These are phyloP conservation scores for Lydus trimaculatus DNA, from an alignment of 2,888 invertebrate genomes.

Conservation along the genomic window DNA sequence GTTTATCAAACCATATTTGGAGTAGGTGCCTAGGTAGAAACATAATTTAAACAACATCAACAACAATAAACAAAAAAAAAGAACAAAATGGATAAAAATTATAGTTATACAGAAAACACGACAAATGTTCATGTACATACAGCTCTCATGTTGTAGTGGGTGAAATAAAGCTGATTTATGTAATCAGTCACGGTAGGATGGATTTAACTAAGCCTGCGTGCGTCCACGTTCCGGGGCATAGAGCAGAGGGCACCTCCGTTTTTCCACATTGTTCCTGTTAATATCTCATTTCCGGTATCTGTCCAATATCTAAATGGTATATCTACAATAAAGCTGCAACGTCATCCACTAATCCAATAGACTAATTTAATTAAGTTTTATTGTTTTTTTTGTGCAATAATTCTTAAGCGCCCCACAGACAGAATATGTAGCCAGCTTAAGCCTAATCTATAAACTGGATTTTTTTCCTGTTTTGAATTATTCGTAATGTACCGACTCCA, in stretches of 20 bases:
- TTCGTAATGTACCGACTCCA: conserved; percentile 45
- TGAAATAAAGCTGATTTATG: conserved; percentile 53
- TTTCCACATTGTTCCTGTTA: conserved; percentile 53
- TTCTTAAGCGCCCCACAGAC: too few species aligned
- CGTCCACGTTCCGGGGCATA: conserved; percentile 44
- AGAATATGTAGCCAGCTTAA: background rate
- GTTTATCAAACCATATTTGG: background rate
- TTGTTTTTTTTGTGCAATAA: too few species aligned
- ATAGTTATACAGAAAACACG: conserved; percentile 17
- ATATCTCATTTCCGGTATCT: conserved; percentile 50
- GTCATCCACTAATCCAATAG: background rate
- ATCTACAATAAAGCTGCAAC: background rate
- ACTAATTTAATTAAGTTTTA: background rate
- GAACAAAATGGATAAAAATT: background rate
- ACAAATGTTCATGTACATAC: conserved; percentile 39
- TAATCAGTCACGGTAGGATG: conserved; percentile 53
- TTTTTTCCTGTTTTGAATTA: background rate
- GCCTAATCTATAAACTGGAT: background rate
- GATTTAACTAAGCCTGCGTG: conserved; percentile 43
- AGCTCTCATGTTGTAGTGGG: conserved; percentile 41
- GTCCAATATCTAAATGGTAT: conserved; percentile 33
- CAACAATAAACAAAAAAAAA: background rate
- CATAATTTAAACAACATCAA: background rate
- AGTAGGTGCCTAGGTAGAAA: background rate
- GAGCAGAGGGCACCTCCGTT: conserved; percentile 42